These are phyloP conservation scores for Drosophila arizonae DNA, from an alignment of 1,140 invertebrate genomes.

Conservation along the genomic window DNA sequence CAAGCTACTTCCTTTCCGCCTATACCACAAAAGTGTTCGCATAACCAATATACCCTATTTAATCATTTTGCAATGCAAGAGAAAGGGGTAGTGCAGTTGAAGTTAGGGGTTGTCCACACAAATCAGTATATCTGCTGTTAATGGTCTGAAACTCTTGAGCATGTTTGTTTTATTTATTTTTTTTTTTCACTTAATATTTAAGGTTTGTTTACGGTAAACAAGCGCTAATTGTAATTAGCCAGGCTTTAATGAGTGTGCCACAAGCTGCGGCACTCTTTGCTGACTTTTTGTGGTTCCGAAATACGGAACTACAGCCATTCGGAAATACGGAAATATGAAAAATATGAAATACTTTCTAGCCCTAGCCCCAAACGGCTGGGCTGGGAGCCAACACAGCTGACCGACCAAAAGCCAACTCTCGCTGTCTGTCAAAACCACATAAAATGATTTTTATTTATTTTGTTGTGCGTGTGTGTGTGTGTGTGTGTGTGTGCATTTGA, in stretches of 20 bases:
- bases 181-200: not conserved
- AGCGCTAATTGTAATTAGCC: slow-evolving; percentile 65
- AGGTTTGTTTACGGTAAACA: slow-evolving; percentile 60
- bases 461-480: slow-evolving; percentile 23
- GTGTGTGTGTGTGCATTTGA: slow-evolving; percentile 14
- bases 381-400: slow-evolving; percentile 65
- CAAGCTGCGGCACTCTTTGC: slow-evolving; percentile 23
- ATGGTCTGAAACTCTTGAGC: slow-evolving; percentile 26
- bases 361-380: slow-evolving; percentile 21
- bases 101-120: slow-evolving; percentile 10
- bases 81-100: not conserved
- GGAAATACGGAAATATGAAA: slow-evolving; percentile 3
- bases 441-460: slow-evolving; percentile 40
- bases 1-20: no score
- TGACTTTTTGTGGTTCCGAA: slow-evolving; percentile 22
- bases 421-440: slow-evolving; percentile 35
- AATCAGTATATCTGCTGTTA: slow-evolving; percentile 19
- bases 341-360: slow-evolving; percentile 48
- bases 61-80: not conserved
- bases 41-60: not conserved
- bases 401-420: slow-evolving; percentile 43
- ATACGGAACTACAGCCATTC: not conserved
- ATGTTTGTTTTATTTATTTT: slow-evolving; percentile 1
- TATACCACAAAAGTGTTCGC: not conserved
- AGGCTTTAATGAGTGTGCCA: slow-evolving; percentile 36